A percentile compares a stretch with the other conserved stretches of the same genome.
phyloP scores from a whole-genome alignment of 2,888 invertebrate genomes.

The Drosophila cyrtoloma region DNA sequence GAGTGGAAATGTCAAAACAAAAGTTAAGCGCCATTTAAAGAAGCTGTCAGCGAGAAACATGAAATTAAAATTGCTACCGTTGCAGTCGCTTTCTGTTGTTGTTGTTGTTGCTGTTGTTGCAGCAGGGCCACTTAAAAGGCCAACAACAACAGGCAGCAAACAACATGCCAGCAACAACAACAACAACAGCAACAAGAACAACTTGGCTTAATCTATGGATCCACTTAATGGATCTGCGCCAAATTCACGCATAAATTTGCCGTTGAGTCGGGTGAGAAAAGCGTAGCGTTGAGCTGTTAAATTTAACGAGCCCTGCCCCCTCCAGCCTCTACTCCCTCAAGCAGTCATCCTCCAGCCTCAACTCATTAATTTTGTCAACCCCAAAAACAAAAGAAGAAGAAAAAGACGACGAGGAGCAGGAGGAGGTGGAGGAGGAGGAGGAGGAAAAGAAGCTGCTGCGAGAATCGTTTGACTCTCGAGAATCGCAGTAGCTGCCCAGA shows the following conservation, averaged over 20 bases:
- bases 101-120: constrained; percentile 18
- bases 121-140: constrained; percentile 57
- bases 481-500: constrained; percentile 77
- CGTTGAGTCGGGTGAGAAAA: constrained; percentile 63
- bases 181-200: constrained; percentile 20
- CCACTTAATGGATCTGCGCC: constrained; percentile 83
- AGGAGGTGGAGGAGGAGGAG: neutral
- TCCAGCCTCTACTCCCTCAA: constrained; percentile 2
- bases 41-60: constrained; percentile 74
- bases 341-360: constrained; percentile 23
- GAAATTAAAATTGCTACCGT: constrained; percentile 72
- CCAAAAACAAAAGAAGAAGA: constrained; percentile 41
- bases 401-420: constrained; percentile 4
- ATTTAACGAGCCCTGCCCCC: constrained; percentile 69
- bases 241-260: constrained; percentile 82
- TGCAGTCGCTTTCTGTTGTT: constrained; percentile 31
- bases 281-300: constrained; percentile 74
- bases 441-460: constrained; percentile 5
- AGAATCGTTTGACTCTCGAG: constrained; percentile 27
- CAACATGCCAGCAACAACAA: constrained; percentile 27
- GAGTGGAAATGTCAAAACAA: constrained; percentile 59
- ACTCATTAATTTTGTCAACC: constrained; percentile 80
- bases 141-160: constrained; percentile 28
- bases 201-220: constrained; percentile 71
- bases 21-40: constrained; percentile 81